A percentile compares a stretch with the other conserved stretches of the same genome.
These are phyloP conservation scores for Drosophila guanche DNA, from an alignment of 1,140 invertebrate species.

Conservation along the genomic window DNA sequence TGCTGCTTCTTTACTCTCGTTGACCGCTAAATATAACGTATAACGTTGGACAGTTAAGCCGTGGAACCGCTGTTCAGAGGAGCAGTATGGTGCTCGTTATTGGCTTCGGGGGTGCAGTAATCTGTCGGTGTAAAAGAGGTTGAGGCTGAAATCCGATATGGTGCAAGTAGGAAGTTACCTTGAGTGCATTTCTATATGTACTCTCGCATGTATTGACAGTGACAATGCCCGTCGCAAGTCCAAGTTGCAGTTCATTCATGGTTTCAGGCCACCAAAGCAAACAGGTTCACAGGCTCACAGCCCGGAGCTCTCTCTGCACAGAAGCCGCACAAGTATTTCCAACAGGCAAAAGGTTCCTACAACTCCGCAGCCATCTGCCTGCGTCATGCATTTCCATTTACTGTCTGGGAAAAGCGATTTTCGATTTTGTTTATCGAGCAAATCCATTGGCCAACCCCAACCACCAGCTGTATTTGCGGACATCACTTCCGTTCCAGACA, in stretches of 20 bases:
- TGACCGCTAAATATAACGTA: conserved; percentile 67
- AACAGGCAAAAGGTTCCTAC: conserved; percentile 18
- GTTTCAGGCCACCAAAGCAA: conserved; percentile 59
- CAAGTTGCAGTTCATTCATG: conserved; percentile 74
- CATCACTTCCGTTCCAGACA: conserved; percentile 27
- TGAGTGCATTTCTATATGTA: conserved; percentile 75
- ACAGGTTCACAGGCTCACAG: conserved; percentile 77
- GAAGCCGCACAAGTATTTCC: conserved; percentile 75
- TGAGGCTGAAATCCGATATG: conserved; percentile 69
- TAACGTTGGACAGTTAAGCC: conserved; percentile 33
- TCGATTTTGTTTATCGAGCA: conserved; percentile 32
- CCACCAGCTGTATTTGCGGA: conserved; percentile 57
- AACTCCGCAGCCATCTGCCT: conserved; percentile 17
- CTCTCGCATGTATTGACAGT: conserved; percentile 56
- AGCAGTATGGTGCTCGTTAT: not conserved
- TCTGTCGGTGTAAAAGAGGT: conserved; percentile 70
- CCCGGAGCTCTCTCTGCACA: conserved; percentile 28
- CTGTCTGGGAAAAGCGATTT: conserved; percentile 40
- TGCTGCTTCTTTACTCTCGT: conserved; percentile 6
- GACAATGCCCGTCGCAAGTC: conserved; percentile 63
- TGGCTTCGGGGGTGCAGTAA: conserved; percentile 45
- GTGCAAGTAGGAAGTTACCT: conserved; percentile 78
- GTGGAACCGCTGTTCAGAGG: conserved; percentile 12
- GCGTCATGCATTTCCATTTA: conserved; percentile 26
- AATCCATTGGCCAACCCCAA: conserved; percentile 26